phyloP scores from a whole-genome alignment of 2,113 vertebrate species.

The Catagonus wagneri region DNA sequence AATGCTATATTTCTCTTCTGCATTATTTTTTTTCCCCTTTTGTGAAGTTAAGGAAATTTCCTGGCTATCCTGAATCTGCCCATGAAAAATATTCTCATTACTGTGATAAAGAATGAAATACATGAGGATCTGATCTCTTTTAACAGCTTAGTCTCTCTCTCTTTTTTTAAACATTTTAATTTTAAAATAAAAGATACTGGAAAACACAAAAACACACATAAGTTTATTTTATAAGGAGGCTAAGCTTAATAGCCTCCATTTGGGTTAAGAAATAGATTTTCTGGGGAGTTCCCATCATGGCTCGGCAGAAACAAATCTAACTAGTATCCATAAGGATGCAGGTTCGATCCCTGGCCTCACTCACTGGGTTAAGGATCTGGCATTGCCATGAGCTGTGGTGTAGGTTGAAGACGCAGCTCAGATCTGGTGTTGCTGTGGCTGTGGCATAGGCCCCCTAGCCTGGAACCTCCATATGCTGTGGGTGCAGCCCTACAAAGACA shows the following conservation, averaged over 20 bases:
- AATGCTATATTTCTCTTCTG: background rate
- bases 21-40: background rate
- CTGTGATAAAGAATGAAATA: conserved; percentile 34
- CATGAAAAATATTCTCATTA: background rate
- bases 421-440: too few relatives aligned
- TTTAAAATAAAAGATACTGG: conserved; percentile 17
- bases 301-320: too few relatives aligned
- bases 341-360: too few relatives aligned
- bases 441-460: too few relatives aligned
- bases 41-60: background rate
- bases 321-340: too few relatives aligned
- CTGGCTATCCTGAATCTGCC: background rate
- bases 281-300: background rate
- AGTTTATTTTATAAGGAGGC: background rate
- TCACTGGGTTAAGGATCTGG: too few relatives aligned
- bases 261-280: conserved; percentile 24
- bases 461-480: too few relatives aligned
- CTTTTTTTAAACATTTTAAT: background rate
- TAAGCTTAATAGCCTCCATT: background rate
- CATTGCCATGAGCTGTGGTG: too few relatives aligned
- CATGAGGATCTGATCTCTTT: background rate
- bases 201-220: background rate
- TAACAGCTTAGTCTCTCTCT: background rate
- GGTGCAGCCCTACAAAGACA: background rate
- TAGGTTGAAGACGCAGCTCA: too few relatives aligned